Evolutionary conservation across 2,113 vertebrate genomes (phyloP).

Genomic region (Zingel zingel): DNA sequence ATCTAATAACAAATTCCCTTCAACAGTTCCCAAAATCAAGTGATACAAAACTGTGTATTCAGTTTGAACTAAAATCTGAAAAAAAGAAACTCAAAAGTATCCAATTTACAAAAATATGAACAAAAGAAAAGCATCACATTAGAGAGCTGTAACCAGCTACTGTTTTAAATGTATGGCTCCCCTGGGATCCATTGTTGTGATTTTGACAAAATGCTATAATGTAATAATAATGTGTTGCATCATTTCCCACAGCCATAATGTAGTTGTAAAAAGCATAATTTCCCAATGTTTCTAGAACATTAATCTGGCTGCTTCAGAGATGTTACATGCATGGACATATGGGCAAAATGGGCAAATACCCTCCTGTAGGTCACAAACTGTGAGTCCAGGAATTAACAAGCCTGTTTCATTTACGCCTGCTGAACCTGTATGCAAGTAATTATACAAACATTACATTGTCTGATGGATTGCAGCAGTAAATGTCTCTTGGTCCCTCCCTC

Average conservation of each 20-base stretch:
- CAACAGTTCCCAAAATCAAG: background rate
- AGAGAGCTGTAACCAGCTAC: background rate
- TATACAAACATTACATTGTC: conserved; percentile 22
- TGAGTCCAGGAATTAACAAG: background rate
- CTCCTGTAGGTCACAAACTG: background rate
- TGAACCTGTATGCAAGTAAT: conserved; percentile 11
- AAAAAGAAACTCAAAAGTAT: background rate
- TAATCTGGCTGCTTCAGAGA: background rate
- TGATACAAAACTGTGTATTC: background rate
- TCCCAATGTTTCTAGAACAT: background rate
- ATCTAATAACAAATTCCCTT: background rate
- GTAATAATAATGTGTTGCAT: conserved; percentile 17
- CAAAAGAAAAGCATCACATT: background rate
- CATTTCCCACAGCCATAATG: conserved; percentile 1
- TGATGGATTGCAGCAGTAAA: conserved; percentile 37
- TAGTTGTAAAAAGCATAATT: conserved; percentile 10
- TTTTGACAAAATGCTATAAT: background rate
- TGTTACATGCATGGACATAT: background rate
- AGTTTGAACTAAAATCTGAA: background rate
- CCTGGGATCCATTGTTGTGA: background rate
- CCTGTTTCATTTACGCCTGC: conserved; percentile 26
- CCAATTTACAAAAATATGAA: background rate
- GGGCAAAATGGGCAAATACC: background rate
- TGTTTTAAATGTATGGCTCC: background rate
- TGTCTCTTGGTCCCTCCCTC: conserved; percentile 2